Percentiles rank a stretch among this genome's conserved stretches.
Evolutionary conservation across 1,140 invertebrate species (phyloP).

Genomic region (Araneus ventricosus): DNA sequence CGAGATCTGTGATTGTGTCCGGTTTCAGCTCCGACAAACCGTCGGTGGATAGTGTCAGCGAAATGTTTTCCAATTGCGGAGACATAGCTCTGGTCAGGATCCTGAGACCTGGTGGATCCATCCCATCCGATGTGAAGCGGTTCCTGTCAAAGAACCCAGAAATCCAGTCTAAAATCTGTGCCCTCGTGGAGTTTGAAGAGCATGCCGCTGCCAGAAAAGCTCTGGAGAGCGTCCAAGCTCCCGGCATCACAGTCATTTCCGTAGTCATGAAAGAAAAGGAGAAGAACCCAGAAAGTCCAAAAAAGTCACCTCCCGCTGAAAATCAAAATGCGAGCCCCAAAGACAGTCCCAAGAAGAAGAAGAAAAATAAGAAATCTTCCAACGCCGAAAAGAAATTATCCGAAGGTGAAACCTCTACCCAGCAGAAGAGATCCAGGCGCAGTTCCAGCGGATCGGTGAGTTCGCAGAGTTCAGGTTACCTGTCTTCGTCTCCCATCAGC

Average conservation of each 20-base stretch:
- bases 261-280: constrained; percentile 79
- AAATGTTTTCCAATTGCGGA: constrained; percentile 76
- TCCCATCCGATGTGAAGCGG: constrained; percentile 71
- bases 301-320: constrained; percentile 72
- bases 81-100: constrained; percentile 74
- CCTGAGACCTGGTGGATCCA: constrained; percentile 81
- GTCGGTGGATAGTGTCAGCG: constrained; percentile 65
- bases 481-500: constrained; percentile 54
- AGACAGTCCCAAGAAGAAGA: constrained; percentile 74
- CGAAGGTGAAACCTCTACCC: neutral
- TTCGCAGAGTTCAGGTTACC: constrained; percentile 67
- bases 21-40: constrained; percentile 70
- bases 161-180: constrained; percentile 80
- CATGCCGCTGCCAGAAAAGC: constrained; percentile 91
- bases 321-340: neutral
- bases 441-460: constrained; percentile 63
- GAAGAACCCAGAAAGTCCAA: neutral
- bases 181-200: constrained; percentile 85
- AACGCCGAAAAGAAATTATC: constrained; percentile 26
- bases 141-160: constrained; percentile 80
- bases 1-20: constrained; percentile 84
- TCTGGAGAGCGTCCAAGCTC: constrained; percentile 79
- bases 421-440: constrained; percentile 41
- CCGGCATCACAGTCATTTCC: constrained; percentile 77
- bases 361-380: constrained; percentile 65